These are phyloP conservation scores for Sesamia nonagrioides DNA, from an alignment of 1,140 invertebrate species.

Conservation along the genomic window DNA sequence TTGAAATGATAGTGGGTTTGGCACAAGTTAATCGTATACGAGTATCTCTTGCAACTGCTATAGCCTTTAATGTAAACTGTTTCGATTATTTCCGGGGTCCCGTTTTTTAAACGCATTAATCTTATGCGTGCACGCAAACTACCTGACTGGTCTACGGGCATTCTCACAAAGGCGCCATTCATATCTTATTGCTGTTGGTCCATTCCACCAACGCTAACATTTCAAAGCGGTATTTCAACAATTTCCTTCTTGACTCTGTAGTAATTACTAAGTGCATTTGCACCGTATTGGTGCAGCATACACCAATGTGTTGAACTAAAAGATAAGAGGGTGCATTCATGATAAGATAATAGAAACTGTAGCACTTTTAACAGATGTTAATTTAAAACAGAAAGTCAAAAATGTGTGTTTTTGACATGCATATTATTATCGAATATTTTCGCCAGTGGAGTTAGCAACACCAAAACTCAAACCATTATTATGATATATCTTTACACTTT, in stretches of 20 bases:
- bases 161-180: constrained; percentile 15
- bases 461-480: not conserved
- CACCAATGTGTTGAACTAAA: not conserved
- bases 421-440: no score
- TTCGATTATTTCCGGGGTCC: not conserved
- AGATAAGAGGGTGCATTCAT: constrained; percentile 13
- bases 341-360: not conserved
- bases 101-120: not conserved
- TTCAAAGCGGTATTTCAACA: constrained; percentile 29
- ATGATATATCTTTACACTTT: not conserved
- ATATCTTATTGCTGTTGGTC: not conserved
- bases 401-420: no score
- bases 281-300: not conserved
- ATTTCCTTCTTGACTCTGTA: constrained; percentile 6
- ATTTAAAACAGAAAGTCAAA: no score
- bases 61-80: not conserved
- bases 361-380: not conserved
- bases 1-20: constrained; percentile 15
- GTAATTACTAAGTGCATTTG: constrained; percentile 14
- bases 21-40: no score
- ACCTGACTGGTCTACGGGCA: not conserved
- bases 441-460: no score
- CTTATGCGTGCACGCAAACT: not conserved
- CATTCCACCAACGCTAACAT: constrained; percentile 12
- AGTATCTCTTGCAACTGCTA: not conserved